Base-by-base conservation (phyloP, 2,797 vertebrate genomes). In the Sylvilagus floridanus region DNA sequence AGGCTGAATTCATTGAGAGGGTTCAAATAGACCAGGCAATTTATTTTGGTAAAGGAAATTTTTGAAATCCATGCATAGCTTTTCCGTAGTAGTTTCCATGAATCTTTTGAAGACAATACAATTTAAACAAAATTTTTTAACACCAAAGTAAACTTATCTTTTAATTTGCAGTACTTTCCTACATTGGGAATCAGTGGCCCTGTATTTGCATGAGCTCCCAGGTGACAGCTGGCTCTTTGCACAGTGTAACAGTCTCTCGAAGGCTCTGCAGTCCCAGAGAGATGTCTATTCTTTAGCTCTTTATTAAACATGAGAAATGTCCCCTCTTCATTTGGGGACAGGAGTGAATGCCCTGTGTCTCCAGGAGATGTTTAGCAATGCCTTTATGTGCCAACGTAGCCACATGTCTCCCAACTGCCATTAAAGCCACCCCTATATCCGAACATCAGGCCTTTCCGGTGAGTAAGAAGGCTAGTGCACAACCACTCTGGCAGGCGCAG, bases 401-500 rank as follows among this genome's bases (percentile, higher is more conserved):
- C 88, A 88, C 92, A 5, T 60, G 89, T 93, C 95, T 97, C 92
- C 82, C 72, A 96, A 90, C 66, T 96, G 95, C 86, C 95, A 94
- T 95, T 90, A 95, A 95, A 97, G 88, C 85, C 77, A 60, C 94
- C 77, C 95, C 75, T 77, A 83, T 50, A 78, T 91, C 93, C 97
- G 75, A 75, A 84, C 93, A 97, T 84, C n/a, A 94, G 94, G 86
- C 76, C 97, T 97, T 96, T 35, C 82, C 81, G 52, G 77, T 69
- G 50, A 98, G 94, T 86, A 93, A 96, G 95, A 86, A 97, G 92
- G 95, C 93, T 97, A 95, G 94, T 95, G 97, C 97, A 96, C 57
- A 97, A 95, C 35, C 79, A 84, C 86, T 85, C 93, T 96, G 96
- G 97, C 95, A 96, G 97, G 95, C 86, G 95, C 95, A 96, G 54